A percentile compares a stretch with the other conserved stretches of the same genome.
phyloP scores from a whole-genome alignment of 2,888 invertebrate genomes.

The Xestoiulus laeticollis region DNA sequence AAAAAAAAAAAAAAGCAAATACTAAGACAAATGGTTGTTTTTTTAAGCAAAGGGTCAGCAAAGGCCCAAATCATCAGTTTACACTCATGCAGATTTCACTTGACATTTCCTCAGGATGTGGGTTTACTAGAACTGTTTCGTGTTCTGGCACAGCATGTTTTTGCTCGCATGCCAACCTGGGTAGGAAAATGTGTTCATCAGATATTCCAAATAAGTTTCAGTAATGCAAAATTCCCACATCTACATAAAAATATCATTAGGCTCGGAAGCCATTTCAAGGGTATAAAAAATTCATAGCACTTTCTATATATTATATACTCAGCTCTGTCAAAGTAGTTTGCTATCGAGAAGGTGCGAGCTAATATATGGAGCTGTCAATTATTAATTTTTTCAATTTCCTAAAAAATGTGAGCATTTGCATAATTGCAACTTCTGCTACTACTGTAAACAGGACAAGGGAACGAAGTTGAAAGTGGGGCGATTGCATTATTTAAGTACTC shows the following conservation, averaged over 20 bases:
- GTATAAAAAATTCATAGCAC: not conserved
- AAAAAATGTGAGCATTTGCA: not conserved
- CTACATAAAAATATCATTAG: slow-evolving; percentile 26
- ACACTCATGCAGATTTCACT: slow-evolving; percentile 12
- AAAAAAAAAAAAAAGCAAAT: not conserved
- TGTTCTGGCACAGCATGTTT: not conserved
- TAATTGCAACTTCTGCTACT: not conserved
- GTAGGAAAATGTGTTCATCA: not conserved
- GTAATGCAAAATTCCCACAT: slow-evolving; percentile 1
- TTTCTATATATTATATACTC: too few relatives aligned
- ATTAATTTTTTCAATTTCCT: not conserved
- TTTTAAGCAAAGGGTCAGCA: slow-evolving; percentile 15
- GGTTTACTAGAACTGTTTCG: not conserved
- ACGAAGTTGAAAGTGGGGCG: not conserved
- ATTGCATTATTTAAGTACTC: not conserved
- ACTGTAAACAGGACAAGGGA: not conserved
- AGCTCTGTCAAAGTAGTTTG: not conserved
- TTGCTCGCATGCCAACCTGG: not conserved
- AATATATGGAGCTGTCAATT: not conserved
- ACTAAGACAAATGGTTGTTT: slow-evolving; percentile 26
- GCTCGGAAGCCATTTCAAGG: not conserved
- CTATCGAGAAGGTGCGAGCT: not conserved
- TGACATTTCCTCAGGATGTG: slow-evolving; percentile 2
- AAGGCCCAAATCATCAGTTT: slow-evolving; percentile 20
- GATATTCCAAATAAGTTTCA: slow-evolving; percentile 1